Evolutionary conservation across 2,113 vertebrate genomes (phyloP), one percentile per base, ranked within the genome.

Genomic region (Anas platyrhynchos): DNA sequence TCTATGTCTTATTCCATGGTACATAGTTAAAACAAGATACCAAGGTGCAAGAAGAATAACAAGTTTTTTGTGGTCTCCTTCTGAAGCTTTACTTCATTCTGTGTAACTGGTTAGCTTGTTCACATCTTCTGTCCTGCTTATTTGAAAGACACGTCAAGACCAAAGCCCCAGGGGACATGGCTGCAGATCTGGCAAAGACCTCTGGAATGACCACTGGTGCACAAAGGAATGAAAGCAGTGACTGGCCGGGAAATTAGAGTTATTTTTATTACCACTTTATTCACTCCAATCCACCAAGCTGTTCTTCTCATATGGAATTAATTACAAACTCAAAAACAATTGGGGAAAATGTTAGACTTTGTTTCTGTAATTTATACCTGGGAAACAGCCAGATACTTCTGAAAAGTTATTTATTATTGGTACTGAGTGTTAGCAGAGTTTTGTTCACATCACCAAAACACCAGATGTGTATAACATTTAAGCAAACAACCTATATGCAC

Each of bases 221-320:
- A 75, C 44, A 54, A 71, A 32, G 20, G 55, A 86, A 86, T 73
- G 65, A 91, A 93, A 93, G 88, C 32, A 63, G 68, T 23, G 56
- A 93, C 56, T 65, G 26, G 32, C 7, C 68, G 78, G 83, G 88
- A 95, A 96, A 95, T 95, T 54, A 77, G 55, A 63, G 44, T 21
- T 94, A 65, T 21, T 90, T 96, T 93, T 91, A 92, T 86, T 61
- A 95, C 52, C 38, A 44, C 46, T 96, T 91, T 88, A 61, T 84
- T 91, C 80, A 90, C 52, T 23, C 32, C n/a, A 54, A 48, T 82
- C 48, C 74, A 84, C 29, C n/a, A 58, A 48, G 16, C 32, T 62
- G 26, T 82, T 86, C 29, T 89, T 71, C 58, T 73, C 83, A 76
- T 84, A 83, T 0, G 38, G 56, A 76, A 68, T 91, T 90, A 88